phyloP scores from a whole-genome alignment of 1,140 invertebrate genomes.

The Chelonus insularis region DNA sequence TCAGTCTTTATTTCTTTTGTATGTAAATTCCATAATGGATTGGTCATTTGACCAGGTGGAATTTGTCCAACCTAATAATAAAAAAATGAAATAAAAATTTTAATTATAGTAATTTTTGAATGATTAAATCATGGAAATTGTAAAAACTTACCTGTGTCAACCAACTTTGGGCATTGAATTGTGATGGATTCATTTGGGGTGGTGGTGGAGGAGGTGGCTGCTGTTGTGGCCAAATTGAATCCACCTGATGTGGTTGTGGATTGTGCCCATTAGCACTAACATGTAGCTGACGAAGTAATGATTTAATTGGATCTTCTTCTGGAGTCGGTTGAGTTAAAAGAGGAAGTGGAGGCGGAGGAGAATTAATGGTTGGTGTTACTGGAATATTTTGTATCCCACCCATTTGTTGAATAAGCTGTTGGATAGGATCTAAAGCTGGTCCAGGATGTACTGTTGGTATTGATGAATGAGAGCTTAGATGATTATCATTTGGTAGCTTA shows the following conservation, averaged over 20 bases:
- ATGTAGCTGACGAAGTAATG: slow-evolving; percentile 59
- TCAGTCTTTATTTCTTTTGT: slow-evolving; percentile 62
- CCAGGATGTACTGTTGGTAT: slow-evolving; percentile 39
- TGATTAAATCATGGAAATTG: background rate
- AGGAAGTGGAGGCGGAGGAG: slow-evolving; percentile 32
- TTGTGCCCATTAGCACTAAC: slow-evolving; percentile 49
- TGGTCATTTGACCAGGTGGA: slow-evolving; percentile 51
- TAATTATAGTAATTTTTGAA: too few relatives aligned
- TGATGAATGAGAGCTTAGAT: slow-evolving; percentile 43
- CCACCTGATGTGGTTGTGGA: slow-evolving; percentile 45
- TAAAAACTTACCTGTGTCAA: slow-evolving; percentile 44
- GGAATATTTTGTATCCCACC: slow-evolving; percentile 56
- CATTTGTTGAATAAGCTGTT: slow-evolving; percentile 62
- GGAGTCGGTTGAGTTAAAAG: slow-evolving; percentile 22
- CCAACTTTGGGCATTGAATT: slow-evolving; percentile 54
- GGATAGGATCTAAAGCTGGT: slow-evolving; percentile 57
- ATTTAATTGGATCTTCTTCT: slow-evolving; percentile 61
- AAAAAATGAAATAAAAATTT: slow-evolving; percentile 4
- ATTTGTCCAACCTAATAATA: slow-evolving; percentile 47
- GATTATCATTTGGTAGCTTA: slow-evolving; percentile 53
- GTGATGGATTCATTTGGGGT: slow-evolving; percentile 47
- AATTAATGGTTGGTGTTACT: slow-evolving; percentile 45
- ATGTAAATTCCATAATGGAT: slow-evolving; percentile 54
- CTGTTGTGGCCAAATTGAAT: slow-evolving; percentile 53
- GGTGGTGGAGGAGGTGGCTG: slow-evolving; percentile 48